Evolutionary conservation across 2,888 invertebrate genomes (phyloP), one percentile per base, ranked within the genome.

Genomic region (Melipona beecheii): DNA sequence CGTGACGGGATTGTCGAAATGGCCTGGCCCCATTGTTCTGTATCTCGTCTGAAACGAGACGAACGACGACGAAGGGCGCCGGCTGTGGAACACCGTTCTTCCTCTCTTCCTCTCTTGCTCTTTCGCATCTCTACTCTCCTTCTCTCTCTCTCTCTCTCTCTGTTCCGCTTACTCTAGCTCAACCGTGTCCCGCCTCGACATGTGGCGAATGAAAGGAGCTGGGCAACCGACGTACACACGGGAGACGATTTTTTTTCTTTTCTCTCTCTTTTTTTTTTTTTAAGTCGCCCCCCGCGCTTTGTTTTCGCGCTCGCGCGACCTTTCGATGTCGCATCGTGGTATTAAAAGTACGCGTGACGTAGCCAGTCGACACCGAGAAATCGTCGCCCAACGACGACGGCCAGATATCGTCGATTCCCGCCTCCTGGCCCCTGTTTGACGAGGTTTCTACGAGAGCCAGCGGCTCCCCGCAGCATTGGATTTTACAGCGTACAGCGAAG

Each of bases 1-100:
- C 84, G 89, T 90, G 84, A 89, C 90, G 86, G 81, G 83, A 88
- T 90, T 83, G 89, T 90, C 82, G 86, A 88, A 88, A 89, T 85
- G 88, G 80, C 77, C 70, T 43, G 79, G 69, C 78, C 6, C 65
- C 75, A 89, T 88, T 90, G 89, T 89, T 89, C 90, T 79, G 84
- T 84, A 83, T 83, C 87, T 89, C 86, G 78, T 84, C 43, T 43
- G 81, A 74, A 76, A 85, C 87, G 79, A 69, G 74, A 81, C 85
- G 74, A 71, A 68, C 77, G 76, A 68, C 66, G 79, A 43, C 43
- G 43, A 43, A 72, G 83, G 75, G 76, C 83, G 85, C 86, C 86
- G 85, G 89, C 86, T 88, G 84, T 76, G 75, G 58, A 52, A 70
- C 58, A 78, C 78, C 66, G 69, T 78, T 72, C 74, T 24, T n/a